Conservation (phyloP, 2,797 vertebrate genomes). For the Aselliscus stoliczkanus region DNA sequence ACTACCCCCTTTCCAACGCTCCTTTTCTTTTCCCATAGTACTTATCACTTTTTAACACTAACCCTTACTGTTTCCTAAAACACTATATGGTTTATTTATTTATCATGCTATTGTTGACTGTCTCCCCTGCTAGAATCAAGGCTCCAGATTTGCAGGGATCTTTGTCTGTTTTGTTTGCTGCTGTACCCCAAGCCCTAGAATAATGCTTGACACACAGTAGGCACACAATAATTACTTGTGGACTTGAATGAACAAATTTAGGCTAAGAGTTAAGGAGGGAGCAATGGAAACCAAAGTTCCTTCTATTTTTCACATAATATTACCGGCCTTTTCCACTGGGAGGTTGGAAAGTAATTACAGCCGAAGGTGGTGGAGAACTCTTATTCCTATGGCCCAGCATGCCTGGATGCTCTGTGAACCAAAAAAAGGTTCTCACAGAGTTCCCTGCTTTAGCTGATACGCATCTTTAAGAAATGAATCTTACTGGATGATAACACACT, state of each 20-base stretch:
- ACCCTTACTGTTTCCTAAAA: background rate
- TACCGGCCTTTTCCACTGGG: background rate
- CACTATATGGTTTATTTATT: background rate
- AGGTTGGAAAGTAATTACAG: background rate
- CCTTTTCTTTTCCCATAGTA: background rate
- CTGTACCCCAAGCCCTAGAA: background rate
- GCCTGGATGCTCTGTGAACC: background rate
- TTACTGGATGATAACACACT: background rate
- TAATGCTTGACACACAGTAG: background rate
- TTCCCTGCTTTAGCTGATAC: background rate
- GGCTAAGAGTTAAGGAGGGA: background rate
- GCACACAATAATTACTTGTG: background rate
- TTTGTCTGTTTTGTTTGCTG: background rate
- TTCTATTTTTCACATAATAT: background rate
- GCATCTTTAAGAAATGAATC: background rate
- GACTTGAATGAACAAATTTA: background rate
- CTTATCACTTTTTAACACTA: background rate
- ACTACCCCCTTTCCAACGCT: background rate
- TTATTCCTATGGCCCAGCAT: background rate
- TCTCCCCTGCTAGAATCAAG: background rate
- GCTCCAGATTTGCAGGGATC: background rate
- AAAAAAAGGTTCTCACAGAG: background rate
- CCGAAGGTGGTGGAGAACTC: background rate
- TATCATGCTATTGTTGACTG: background rate
- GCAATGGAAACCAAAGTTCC: background rate